Evolutionary conservation across 2,797 vertebrate species (phyloP).

Genomic region (Stomatorhinus walkeri): DNA sequence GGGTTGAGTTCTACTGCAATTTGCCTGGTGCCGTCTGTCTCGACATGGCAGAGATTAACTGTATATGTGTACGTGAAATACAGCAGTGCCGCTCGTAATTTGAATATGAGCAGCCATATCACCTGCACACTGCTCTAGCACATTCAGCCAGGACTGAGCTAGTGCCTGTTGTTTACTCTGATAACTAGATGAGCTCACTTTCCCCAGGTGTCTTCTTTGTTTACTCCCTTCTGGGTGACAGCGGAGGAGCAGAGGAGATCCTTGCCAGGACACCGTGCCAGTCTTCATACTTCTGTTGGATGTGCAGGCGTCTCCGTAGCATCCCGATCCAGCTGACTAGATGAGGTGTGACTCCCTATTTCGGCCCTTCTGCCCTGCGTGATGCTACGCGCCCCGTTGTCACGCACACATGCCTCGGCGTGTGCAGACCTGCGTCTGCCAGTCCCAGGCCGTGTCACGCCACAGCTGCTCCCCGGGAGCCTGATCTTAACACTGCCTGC

Average conservation of each 20-base stretch:
- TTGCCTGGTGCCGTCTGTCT: slow-evolving; percentile 32
- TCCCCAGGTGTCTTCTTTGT: background rate
- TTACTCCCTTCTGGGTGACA: background rate
- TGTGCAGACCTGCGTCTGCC: background rate
- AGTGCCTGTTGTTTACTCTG: background rate
- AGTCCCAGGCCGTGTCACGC: background rate
- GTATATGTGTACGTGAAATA: background rate
- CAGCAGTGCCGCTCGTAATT: background rate
- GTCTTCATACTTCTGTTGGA: background rate
- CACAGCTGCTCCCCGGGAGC: background rate
- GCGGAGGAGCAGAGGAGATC: background rate
- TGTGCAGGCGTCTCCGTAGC: background rate
- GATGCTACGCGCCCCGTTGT: background rate
- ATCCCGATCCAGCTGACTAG: background rate
- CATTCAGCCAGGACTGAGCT: background rate
- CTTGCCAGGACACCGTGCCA: background rate
- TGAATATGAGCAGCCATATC: background rate
- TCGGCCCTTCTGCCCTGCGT: background rate
- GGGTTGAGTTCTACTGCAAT: slow-evolving; percentile 26
- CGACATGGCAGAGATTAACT: background rate
- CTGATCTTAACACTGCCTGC: background rate
- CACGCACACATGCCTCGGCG: background rate
- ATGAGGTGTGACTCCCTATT: background rate
- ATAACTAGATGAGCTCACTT: background rate
- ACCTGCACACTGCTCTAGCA: background rate